Base-by-base conservation (phyloP, 2,888 invertebrate species). In the Tethea ocularis region DNA sequence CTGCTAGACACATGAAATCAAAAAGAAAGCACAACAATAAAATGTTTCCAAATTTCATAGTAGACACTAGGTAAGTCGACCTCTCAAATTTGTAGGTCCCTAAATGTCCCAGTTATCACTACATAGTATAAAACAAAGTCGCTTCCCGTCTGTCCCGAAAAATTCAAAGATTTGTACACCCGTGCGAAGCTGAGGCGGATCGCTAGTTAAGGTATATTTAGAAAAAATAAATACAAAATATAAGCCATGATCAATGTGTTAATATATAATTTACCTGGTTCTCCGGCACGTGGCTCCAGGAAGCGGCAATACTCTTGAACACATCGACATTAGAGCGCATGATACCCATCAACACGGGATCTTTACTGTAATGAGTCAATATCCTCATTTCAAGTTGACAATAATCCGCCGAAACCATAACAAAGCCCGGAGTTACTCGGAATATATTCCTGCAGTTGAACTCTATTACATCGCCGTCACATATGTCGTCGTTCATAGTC, bases 301-400 rank as follows among this genome's bases (percentile, higher is more conserved):
- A 95, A 0, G 98, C 95, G 0, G 99, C 98, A 58, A 99, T 97
- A 53, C 95, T 94, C 73, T 95, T 96, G 78, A 98, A 98, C 36
- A 98, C 95, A 87, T 98, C 98, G 15, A 94, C 95, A 57, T 94
- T 87, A 0, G 94, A 93, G 52, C 89, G 92, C 94, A 97, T 95
- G 51, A 96, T 96, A 52, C 90, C 84, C 56, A 95, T 92, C 41
- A 99, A 89, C 53, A 94, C 93, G 8, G 86, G 69, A 88, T 99
- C 99, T 66, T 94, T 91, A 10, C 97, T 97, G 63, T 99, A 95
- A 89, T 99, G 98, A 20, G 99, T 97, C 72, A 99, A 91, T 61
- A 99, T 95, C 71, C 99, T 94, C 85, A 99, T 94, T 89, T 99
- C 99, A 63, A 99, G 84, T 87, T 99, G 99, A 74, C 98, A 98